Evolutionary conservation across 2,797 vertebrate genomes (phyloP), one percentile per base, ranked within the genome.

Genomic region (Cygnus olor): DNA sequence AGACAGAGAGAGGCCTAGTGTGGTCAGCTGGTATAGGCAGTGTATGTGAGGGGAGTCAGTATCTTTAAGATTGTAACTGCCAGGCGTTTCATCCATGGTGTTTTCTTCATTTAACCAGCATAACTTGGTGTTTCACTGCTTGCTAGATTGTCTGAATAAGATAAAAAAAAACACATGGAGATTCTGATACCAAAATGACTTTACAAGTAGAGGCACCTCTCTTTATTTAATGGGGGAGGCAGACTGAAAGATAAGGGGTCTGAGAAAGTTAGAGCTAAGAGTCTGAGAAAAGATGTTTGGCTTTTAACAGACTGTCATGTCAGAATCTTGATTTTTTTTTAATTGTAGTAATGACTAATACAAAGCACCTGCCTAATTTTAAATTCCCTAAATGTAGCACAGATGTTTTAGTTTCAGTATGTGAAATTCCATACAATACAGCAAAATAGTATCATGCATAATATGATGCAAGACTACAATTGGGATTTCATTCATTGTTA

Each of bases 1-100:
- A 38, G 38, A 38, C 38, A 38, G 79, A 45, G 25, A 84, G 28
- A 76, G 9, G 53, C 28, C 34, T 9, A 65, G 10, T 34, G 17
- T 30, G 6, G 7, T 60, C 63, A 86, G 77, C 20, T 1, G 2
- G 24, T 17, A 47, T 13, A 25, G 15, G 19, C 6, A 11, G 22
- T 0, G 0, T n/a, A 2, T 32, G 22, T 16, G 24, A 63, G 4
- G 4, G 18, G 25, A 51, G 9, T 34, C 28, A 58, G 0, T 18
- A 28, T 45, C 28, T 2, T 85, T 42, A 79, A 20, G 32, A 63
- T 1, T 81, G 14, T 14, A 80, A 32, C 7, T 72, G 15, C 36
- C 80, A 7, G 7, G 10, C n/a, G 4, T 10, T 7, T 80, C 36
- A 72, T 95, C 30, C 42, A 18, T 28, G 10, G 10, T 22, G 22